Evolutionary conservation across 2,888 invertebrate genomes (phyloP), one percentile per base, ranked within the genome.

Genomic region (Corythucha ciliata): DNA sequence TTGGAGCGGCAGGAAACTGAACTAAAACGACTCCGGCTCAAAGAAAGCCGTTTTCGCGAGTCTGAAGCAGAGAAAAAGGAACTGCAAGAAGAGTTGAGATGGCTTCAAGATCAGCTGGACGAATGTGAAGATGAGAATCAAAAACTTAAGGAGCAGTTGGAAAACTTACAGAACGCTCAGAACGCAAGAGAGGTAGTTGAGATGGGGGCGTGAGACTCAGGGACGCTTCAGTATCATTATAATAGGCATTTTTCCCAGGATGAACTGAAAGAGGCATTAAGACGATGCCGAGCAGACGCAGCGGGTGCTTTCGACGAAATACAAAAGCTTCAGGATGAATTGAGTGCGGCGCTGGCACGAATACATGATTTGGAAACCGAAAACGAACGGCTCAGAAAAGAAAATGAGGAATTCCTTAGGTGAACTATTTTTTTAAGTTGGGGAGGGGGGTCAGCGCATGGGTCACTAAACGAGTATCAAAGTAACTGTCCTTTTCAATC

Each of bases 81-180:
- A 8, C 36, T 45, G 36, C 39, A 51, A 14, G 45, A 54, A 40
- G 56, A 56, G 24, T 10, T 51, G 7, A 18, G 21, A 3, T 41
- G 40, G 16, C 33, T 56, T 26, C 42, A 44, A 33, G 40, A 26
- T 22, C 39, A 42, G 14, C 21, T 56, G 14, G 48, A 32, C 5
- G 54, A 56, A 21, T 48, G 48, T 33, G 56, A 56, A 7, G 47
- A 52, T 12, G 56, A 56, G 27, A 42, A 48, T 1, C n/a, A 22
- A 8, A 33, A 26, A 16, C 33, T 53, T 1, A 48, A 34, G 5
- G 53, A 53, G 8, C 48, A 40, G n/a, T 6, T 34, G 18, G 18
- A 6, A 16, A 34, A 10, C 18, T 34, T 16, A 34, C 14, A 12
- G 7, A 34, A 34, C 18, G 29, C 29, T 29, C 12, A 29, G 29